Base-by-base conservation (phyloP, 2,797 vertebrate species). In the Clarias laeviceps region DNA sequence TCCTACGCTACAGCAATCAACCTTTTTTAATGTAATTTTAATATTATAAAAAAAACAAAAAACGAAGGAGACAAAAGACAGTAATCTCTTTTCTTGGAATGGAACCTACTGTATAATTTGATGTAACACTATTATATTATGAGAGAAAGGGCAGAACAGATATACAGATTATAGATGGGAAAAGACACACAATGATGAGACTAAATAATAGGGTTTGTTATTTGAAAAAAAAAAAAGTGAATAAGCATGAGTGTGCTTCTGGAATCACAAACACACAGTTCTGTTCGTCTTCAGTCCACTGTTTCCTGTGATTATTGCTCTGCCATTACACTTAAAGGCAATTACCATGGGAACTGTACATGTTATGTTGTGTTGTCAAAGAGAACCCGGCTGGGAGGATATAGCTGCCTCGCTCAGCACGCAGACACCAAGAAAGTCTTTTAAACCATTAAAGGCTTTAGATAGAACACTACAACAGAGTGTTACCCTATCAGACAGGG, bases 291-390 rank as follows among this genome's bases (percentile, higher is more conserved):
- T 12, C 32, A 45, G 64, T 27, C 57, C 68, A 77, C 61, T 61
- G 50, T 85, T 61, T 82, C 87, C 87, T 85, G 86, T 90, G 89
- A 91, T 91, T 93, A 89, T 92, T 92, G 91, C 90, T 88, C 12
- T 68, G 90, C 89, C 91, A 92, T 89, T 91, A 89, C 74, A 62
- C 90, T 87, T 88, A 86, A 77, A 85, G 90, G 90, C 84, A 89
- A 91, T 95, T 90, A 61, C 94, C 94, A 96, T 95, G 94, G 95
- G 92, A 95, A 95, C 94, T 85, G 91, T 93, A 86, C 91, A 93
- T 93, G 93, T 93, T 92, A 92, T 89, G 82, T 84, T 83, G 88
- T 89, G 95, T 95, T 86, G 94, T 92, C 93, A 94, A 90, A 94
- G 94, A 91, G 93, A 95, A 93, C 61, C 86, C 78, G 83, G 87